A percentile compares a stretch with the other conserved stretches of the same genome.
These are phyloP conservation scores for Andricus grossulariae DNA, from an alignment of 1,140 invertebrate genomes.

Conservation along the genomic window DNA sequence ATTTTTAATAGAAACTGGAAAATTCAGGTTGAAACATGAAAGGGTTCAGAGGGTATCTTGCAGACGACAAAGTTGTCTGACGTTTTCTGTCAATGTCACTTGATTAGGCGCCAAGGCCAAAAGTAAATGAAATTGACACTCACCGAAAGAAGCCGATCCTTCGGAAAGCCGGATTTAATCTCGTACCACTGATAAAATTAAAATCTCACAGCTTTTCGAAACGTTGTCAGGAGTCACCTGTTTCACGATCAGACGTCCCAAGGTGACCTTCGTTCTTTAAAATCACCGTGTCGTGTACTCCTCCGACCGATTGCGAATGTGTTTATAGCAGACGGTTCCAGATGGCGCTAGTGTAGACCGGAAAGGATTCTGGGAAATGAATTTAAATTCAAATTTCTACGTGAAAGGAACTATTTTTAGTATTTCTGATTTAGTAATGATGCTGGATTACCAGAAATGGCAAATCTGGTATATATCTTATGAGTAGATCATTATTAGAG, in stretches of 20 bases:
- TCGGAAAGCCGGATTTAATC: not conserved
- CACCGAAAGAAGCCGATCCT: not conserved
- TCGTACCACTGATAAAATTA: not conserved
- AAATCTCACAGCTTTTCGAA: not conserved
- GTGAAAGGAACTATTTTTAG: not conserved
- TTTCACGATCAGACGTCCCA: conserved; percentile 56
- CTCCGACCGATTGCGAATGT: conserved; percentile 9
- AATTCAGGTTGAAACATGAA: too few relatives aligned
- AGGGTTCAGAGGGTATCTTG: too few relatives aligned
- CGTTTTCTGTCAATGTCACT: not conserved
- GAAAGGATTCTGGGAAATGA: conserved; percentile 5
- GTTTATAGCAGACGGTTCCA: not conserved
- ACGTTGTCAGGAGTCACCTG: conserved; percentile 44
- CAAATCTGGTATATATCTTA: too few relatives aligned
- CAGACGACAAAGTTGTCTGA: too few relatives aligned
- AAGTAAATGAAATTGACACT: not conserved
- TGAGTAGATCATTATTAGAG: too few relatives aligned
- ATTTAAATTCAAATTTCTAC: conserved; percentile 31
- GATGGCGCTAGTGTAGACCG: conserved; percentile 4
- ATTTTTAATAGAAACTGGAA: too few relatives aligned
- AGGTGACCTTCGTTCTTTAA: conserved; percentile 62
- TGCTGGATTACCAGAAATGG: too few relatives aligned
- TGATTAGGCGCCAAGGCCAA: not conserved
- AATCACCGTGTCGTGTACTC: conserved; percentile 38
- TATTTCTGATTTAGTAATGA: too few relatives aligned